Percentiles rank a stretch among this genome's conserved stretches.
Conservation (phyloP, 2,888 invertebrate genomes). For the Crepidodera aurea region DNA sequence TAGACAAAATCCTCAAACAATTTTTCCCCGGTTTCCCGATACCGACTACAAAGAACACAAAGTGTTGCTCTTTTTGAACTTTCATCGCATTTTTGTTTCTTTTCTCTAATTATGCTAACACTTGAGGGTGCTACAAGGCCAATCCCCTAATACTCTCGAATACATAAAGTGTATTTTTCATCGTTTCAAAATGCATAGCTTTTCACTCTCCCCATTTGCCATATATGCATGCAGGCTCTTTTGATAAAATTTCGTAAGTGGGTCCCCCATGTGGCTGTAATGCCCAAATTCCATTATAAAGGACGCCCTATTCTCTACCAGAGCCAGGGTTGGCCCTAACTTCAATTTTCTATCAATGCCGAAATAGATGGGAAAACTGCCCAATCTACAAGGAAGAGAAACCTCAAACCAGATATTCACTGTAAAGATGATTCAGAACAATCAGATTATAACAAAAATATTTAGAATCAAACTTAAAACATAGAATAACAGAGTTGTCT, state of each 20-base stretch:
- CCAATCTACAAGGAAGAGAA: too few species aligned
- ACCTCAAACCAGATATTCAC: too few species aligned
- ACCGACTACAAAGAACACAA: conserved; percentile 12
- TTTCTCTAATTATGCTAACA: conserved; percentile 27
- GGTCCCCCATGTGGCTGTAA: conserved; percentile 51
- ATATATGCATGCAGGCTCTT: conserved; percentile 25
- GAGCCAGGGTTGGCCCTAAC: conserved; percentile 23
- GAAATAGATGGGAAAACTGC: too few species aligned
- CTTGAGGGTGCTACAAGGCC: conserved; percentile 5
- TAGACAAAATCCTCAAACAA: conserved; percentile 3
- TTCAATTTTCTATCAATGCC: background rate
- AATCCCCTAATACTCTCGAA: conserved; percentile 17
- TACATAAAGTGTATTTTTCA: conserved; percentile 31
- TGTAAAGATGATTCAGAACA: too few species aligned
- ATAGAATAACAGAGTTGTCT: too few species aligned
- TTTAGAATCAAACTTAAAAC: too few species aligned
- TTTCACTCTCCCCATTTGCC: conserved; percentile 18
- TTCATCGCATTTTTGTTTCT: conserved; percentile 24
- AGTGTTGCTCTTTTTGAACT: conserved; percentile 28
- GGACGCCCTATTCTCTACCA: conserved; percentile 43
- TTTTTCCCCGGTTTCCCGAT: background rate
- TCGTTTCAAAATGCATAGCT: conserved; percentile 32
- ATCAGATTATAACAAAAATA: too few species aligned
- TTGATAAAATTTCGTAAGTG: conserved; percentile 33
- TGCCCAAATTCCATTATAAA: conserved; percentile 54